Evolutionary conservation across 2,797 vertebrate species (phyloP).

Genomic region (Sternotherus odoratus): DNA sequence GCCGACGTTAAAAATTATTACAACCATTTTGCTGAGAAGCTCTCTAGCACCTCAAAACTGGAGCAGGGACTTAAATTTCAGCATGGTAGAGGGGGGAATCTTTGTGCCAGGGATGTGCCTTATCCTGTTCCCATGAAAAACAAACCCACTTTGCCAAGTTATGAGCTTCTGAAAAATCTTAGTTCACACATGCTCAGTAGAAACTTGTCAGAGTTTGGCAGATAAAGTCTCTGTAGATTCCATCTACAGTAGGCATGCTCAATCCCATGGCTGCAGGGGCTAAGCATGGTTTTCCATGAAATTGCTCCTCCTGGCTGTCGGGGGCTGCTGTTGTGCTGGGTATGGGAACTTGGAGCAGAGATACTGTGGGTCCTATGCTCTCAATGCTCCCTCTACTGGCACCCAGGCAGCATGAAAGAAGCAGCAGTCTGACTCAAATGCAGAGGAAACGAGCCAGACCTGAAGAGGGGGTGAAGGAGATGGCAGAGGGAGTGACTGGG

Average conservation of each 20-base stretch:
- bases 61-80: neutral
- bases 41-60: neutral
- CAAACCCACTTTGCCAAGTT: neutral
- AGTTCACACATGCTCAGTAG: no score
- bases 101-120: neutral
- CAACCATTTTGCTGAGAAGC: neutral
- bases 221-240: neutral
- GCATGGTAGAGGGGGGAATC: neutral
- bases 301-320: neutral
- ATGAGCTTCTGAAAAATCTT: neutral
- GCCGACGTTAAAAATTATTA: neutral
- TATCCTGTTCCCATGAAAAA: neutral
- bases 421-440: neutral
- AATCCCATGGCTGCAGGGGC: neutral
- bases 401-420: neutral
- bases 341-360: rapidly evolving
- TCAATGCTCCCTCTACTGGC: neutral
- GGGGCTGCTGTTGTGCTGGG: neutral
- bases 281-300: neutral
- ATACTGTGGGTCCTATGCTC: neutral
- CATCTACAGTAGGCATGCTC: neutral
- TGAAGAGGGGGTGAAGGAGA: neutral
- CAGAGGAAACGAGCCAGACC: neutral
- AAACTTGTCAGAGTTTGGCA: no score
- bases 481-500: neutral